Evolutionary conservation across 2,113 vertebrate genomes (phyloP).

Genomic region (Phyllostomus hastatus): DNA sequence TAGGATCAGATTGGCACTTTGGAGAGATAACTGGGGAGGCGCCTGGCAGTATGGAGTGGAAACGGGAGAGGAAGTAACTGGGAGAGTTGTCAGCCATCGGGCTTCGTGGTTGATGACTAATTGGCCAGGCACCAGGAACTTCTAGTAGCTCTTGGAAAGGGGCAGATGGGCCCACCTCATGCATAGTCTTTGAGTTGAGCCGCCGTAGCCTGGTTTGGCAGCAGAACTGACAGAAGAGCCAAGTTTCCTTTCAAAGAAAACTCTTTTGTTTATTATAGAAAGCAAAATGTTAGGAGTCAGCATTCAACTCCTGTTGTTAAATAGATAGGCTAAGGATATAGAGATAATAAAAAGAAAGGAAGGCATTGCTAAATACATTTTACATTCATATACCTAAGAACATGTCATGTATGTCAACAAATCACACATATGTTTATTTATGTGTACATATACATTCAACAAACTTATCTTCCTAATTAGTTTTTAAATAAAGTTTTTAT

Average conservation of each 20-base stretch:
- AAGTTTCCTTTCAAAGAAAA: constrained; percentile 77
- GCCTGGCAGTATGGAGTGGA: constrained; percentile 7
- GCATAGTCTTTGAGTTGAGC: constrained; percentile 60
- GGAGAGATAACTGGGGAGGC: constrained; percentile 48
- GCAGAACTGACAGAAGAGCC: constrained; percentile 61
- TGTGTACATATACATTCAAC: background rate
- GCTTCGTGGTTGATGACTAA: constrained; percentile 65
- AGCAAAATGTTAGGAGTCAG: constrained; percentile 53
- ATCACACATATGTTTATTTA: background rate
- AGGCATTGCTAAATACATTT: background rate
- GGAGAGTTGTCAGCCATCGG: constrained; percentile 59
- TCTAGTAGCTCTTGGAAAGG: constrained; percentile 75
- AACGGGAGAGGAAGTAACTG: constrained; percentile 63
- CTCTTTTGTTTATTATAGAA: constrained; percentile 59
- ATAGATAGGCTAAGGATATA: constrained; percentile 6
- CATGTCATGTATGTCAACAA: background rate
- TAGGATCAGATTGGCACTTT: background rate
- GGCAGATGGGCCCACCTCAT: constrained; percentile 75
- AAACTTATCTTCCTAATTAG: constrained; percentile 19
- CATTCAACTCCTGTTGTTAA: constrained; percentile 26
- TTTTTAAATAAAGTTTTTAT: background rate
- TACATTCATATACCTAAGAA: background rate
- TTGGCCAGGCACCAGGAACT: constrained; percentile 69
- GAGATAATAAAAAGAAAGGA: background rate
- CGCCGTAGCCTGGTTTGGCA: constrained; percentile 63